These are phyloP conservation scores for Tringa solitaria DNA, from an alignment of 2,113 vertebrate species.

Conservation along the genomic window DNA sequence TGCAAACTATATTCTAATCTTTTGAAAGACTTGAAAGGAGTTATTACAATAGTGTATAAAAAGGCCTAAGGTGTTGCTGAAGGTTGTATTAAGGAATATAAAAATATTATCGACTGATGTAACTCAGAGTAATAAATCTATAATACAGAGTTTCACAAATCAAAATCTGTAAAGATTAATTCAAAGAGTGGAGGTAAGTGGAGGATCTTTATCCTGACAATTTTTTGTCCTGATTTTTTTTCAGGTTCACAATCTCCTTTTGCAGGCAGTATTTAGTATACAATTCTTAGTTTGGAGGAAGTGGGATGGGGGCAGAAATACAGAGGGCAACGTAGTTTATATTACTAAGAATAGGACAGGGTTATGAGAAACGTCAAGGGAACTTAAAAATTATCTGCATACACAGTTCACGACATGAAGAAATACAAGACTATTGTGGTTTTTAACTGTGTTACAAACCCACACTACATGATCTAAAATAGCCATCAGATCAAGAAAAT, in stretches of 20 bases:
- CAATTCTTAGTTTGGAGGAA: background rate
- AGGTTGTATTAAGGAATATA: background rate
- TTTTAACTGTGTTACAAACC: background rate
- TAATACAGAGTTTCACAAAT: background rate
- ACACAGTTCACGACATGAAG: background rate
- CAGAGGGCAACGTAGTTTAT: fast-evolving
- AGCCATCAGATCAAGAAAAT: background rate
- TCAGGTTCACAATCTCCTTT: background rate
- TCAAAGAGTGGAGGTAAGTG: background rate
- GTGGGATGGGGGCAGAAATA: background rate
- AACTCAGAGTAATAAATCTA: too few relatives aligned
- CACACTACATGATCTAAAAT: background rate
- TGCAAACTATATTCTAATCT: background rate
- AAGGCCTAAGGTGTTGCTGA: background rate
- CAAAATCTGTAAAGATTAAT: background rate
- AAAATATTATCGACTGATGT: background rate
- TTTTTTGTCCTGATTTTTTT: background rate
- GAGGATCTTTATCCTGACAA: background rate
- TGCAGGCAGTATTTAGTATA: background rate
- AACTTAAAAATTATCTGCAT: background rate
- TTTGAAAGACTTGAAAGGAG: background rate
- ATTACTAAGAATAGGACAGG: background rate
- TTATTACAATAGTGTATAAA: background rate
- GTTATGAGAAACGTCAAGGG: background rate
- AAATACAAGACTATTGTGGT: background rate